Evolutionary conservation across 2,888 invertebrate genomes (phyloP), one percentile per base, ranked within the genome.

Genomic region (Lottia gigantea): DNA sequence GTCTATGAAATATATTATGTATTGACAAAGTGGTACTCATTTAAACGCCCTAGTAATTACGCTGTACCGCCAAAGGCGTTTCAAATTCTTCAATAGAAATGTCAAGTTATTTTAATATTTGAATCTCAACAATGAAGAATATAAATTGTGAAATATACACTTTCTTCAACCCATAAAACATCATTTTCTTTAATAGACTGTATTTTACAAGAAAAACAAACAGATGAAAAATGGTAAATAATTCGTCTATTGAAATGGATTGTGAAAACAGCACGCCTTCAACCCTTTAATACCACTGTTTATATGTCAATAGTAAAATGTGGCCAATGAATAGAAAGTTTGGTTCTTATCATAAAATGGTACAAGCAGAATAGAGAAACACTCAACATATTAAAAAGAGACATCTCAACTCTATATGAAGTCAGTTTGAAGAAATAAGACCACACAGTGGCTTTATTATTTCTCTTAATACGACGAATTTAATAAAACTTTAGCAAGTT

Each of bases 141-240:
- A 40, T 40, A 40, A 40, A 40, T 40, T 40, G 40, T 40, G 40
- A 40, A 40, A 40, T 40, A 40, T 40, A 40, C 40, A 40, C 40
- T 40, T 40, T 40, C 40, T 40, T 40, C 40, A 40, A 40, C 40
- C 40, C 40, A 40, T 40, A 40, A 55, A 55, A 12, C 23, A 12
- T 55, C 7, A 55, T 55, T 55, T 55, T 55, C 19, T 23, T 55
- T 19, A 55, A 55, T 23, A 55, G 55, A 55, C 55, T 11, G 55
- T 55, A 55, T 55, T 55, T 55, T 55, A 55, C 55, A 55, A 55
- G 55, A 55, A 55, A 55, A 55, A 55, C 23, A 55, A 55, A 55
- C 23, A 55, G 19, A 55, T 19, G 23, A 23, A 55, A 14, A 23
- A 19, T 19, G 19, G 55, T 55, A 12, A 19, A 55, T 23, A 23